Percentiles rank a stretch among this genome's conserved stretches.
Evolutionary conservation across 2,888 invertebrate species (phyloP).

Genomic region (Hirtodrosophila duncani): DNA sequence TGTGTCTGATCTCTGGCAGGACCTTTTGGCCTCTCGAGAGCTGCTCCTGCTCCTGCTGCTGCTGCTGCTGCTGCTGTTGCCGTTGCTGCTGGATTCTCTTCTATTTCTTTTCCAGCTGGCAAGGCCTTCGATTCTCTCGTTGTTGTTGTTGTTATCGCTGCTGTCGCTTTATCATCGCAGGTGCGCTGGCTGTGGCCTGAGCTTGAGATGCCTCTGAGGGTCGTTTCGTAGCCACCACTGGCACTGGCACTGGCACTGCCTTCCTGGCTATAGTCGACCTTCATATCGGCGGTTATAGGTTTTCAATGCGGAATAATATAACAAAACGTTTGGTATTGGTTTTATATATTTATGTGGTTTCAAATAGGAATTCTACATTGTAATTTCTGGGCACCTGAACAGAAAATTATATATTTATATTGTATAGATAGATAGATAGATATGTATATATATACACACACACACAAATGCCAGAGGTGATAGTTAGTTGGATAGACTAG

Average conservation of each 20-base stretch:
- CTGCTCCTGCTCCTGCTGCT: slow-evolving; percentile 47
- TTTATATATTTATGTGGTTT: slow-evolving; percentile 4
- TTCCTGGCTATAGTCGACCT: slow-evolving; percentile 66
- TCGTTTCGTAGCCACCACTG: slow-evolving; percentile 44
- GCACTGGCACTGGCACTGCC: slow-evolving; percentile 35
- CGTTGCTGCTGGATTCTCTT: neutral
- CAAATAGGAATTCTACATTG: too few species aligned
- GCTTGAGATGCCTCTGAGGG: too few species aligned
- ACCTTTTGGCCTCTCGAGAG: slow-evolving; percentile 46
- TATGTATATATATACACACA: too few species aligned
- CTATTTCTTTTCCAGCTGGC: neutral
- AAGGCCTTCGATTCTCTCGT: neutral
- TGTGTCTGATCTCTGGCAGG: slow-evolving; percentile 16
- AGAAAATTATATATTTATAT: too few species aligned
- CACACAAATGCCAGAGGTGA: too few species aligned
- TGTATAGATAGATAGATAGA: too few species aligned
- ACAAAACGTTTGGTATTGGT: slow-evolving; percentile 12
- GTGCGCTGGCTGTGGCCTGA: too few species aligned
- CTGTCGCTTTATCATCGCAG: slow-evolving; percentile 31
- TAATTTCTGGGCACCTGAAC: too few species aligned
- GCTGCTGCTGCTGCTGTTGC: slow-evolving; percentile 1
- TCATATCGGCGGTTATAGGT: slow-evolving; percentile 26
- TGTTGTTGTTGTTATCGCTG: slow-evolving; percentile 9
- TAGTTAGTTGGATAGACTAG: too few species aligned
- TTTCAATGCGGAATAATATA: too few species aligned